Conservation (phyloP, 2,113 vertebrate genomes). For the Otus sunia region DNA sequence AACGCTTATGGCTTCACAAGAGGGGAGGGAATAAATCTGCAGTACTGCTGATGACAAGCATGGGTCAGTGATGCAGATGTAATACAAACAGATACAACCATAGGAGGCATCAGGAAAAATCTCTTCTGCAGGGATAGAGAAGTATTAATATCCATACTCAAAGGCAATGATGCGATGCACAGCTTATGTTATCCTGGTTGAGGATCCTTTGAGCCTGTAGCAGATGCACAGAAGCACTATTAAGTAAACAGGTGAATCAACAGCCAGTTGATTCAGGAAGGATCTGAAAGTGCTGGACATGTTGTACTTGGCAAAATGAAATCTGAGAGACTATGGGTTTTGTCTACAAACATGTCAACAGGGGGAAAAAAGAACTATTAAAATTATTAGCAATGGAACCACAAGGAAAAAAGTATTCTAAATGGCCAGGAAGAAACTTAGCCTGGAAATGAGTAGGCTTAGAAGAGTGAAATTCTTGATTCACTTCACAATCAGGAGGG, state of each 20-base stretch:
- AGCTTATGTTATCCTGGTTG: fast-evolving
- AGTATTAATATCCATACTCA: not conserved
- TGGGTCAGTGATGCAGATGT: fast-evolving
- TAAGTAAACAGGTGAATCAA: not conserved
- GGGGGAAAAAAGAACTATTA: not conserved
- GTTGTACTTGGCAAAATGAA: not conserved
- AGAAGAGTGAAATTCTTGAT: not conserved
- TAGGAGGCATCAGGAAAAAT: not conserved
- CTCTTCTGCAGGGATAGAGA: not conserved
- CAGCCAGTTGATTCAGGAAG: not conserved
- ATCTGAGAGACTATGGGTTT: not conserved
- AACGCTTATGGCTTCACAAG: not conserved
- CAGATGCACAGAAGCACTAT: not conserved
- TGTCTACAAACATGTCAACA: not conserved
- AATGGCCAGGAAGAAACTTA: not conserved
- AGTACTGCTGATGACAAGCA: not conserved
- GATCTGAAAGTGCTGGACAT: not conserved
- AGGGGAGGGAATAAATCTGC: not conserved
- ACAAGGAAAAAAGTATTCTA: not conserved
- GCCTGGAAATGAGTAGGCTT: not conserved
- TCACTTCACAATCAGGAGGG: not conserved
- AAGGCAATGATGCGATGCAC: not conserved
- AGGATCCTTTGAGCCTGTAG: not conserved
- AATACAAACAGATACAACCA: fast-evolving
- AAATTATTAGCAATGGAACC: not conserved